Conservation (phyloP, 2,113 vertebrate species). For the Cranoglanis bouderius region DNA sequence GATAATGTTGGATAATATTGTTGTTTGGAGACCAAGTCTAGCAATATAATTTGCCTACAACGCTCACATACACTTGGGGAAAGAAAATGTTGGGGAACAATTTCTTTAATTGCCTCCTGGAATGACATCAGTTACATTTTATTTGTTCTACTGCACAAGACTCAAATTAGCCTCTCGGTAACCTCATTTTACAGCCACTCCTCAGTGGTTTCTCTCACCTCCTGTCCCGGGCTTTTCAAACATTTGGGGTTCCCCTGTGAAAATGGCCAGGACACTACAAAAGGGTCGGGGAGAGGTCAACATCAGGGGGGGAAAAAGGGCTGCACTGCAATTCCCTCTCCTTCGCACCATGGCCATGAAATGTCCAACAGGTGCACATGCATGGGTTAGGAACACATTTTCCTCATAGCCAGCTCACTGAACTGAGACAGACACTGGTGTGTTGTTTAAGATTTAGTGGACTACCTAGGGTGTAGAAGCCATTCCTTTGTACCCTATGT, state of each 20-base stretch:
- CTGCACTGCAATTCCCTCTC: conserved; percentile 58
- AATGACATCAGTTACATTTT: conserved; percentile 60
- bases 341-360: conserved; percentile 62
- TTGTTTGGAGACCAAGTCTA: neutral
- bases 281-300: conserved; percentile 71
- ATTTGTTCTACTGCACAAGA: conserved; percentile 63
- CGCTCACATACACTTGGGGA: neutral
- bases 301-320: conserved; percentile 59
- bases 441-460: conserved; percentile 17
- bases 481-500: neutral
- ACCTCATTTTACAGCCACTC: conserved; percentile 69
- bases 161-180: conserved; percentile 72
- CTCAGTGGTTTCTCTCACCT: conserved; percentile 58
- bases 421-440: conserved; percentile 28
- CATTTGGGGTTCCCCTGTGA: conserved; percentile 69
- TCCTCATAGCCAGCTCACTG: conserved; percentile 24
- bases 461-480: conserved; percentile 4
- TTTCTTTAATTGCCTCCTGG: conserved; percentile 49
- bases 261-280: conserved; percentile 68
- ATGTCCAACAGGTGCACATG: conserved; percentile 71
- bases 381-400: conserved; percentile 41
- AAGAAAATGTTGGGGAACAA: neutral
- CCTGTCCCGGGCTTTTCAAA: conserved; percentile 67
- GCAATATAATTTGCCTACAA: neutral
- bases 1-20: conserved; percentile 1